Percentiles rank a stretch among this genome's conserved stretches.
These are phyloP conservation scores for Myotis planiceps DNA, from an alignment of 2,797 vertebrate species.

Conservation along the genomic window DNA sequence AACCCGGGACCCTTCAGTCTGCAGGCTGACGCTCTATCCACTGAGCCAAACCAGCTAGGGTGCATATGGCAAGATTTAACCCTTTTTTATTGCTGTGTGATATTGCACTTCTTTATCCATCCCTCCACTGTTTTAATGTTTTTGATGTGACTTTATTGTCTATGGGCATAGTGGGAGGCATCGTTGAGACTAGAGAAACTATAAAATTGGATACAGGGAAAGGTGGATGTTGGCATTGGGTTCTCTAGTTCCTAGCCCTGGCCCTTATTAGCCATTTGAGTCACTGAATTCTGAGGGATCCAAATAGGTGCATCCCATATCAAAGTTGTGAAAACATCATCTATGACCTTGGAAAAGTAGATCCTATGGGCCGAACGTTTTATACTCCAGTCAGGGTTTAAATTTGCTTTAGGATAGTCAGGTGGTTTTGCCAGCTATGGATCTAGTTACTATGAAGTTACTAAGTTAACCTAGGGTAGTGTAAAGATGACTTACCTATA, in stretches of 20 bases:
- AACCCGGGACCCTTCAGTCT: too few species aligned
- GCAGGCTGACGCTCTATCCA: too few species aligned
- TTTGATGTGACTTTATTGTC: not conserved
- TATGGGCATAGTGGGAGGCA: not conserved
- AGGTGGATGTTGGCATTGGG: not conserved
- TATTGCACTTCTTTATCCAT: not conserved
- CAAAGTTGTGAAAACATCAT: not conserved
- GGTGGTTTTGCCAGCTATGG: not conserved
- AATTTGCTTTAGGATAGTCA: not conserved
- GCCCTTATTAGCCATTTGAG: not conserved
- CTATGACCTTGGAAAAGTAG: not conserved
- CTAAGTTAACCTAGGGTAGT: not conserved
- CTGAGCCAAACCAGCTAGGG: too few species aligned
- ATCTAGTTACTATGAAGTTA: not conserved
- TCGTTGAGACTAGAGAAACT: not conserved
- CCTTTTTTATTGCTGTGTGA: not conserved
- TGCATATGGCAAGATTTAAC: not conserved
- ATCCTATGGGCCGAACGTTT: not conserved
- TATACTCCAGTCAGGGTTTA: not conserved
- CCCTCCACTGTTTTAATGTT: not conserved
- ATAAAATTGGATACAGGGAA: not conserved
- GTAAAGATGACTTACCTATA: not conserved
- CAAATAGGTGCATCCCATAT: not conserved
- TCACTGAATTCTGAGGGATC: not conserved
- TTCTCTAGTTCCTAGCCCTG: not conserved